A percentile compares a stretch with the other conserved stretches of the same genome.
These are phyloP conservation scores for Anorthoa munda DNA, from an alignment of 2,888 invertebrate genomes.

Conservation along the genomic window DNA sequence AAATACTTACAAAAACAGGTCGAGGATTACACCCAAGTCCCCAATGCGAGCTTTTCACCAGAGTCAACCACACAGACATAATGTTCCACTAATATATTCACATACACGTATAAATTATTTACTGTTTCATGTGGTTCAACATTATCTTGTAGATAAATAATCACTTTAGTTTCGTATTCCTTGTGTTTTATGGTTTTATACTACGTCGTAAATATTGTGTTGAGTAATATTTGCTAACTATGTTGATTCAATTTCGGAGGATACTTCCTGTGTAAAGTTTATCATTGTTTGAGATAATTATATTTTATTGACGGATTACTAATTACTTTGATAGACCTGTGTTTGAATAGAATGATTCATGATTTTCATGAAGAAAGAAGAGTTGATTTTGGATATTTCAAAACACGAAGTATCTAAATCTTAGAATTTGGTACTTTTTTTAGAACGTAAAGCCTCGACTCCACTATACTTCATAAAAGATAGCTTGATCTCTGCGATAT, in stretches of 20 bases:
- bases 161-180: constrained; percentile 33
- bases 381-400: no score
- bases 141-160: constrained; percentile 39
- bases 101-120: constrained; percentile 18
- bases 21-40: constrained; percentile 85
- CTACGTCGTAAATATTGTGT: constrained; percentile 29
- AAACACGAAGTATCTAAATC: no score
- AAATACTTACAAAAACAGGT: constrained; percentile 84
- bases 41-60: constrained; percentile 89
- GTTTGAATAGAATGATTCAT: not conserved
- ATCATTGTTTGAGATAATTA: not conserved
- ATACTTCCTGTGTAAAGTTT: constrained; percentile 8
- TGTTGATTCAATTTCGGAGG: not conserved
- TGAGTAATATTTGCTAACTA: constrained; percentile 28
- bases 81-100: constrained; percentile 38
- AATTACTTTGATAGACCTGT: constrained; percentile 1
- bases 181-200: constrained; percentile 35
- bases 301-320: constrained; percentile 20
- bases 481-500: no score
- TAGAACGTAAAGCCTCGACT: no score
- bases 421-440: no score
- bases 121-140: constrained; percentile 35
- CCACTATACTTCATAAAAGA: no score
- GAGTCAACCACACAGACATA: constrained; percentile 92
- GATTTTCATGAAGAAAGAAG: not conserved